Base-by-base conservation (phyloP, 2,797 vertebrate genomes). In the Sciurus vulgaris region DNA sequence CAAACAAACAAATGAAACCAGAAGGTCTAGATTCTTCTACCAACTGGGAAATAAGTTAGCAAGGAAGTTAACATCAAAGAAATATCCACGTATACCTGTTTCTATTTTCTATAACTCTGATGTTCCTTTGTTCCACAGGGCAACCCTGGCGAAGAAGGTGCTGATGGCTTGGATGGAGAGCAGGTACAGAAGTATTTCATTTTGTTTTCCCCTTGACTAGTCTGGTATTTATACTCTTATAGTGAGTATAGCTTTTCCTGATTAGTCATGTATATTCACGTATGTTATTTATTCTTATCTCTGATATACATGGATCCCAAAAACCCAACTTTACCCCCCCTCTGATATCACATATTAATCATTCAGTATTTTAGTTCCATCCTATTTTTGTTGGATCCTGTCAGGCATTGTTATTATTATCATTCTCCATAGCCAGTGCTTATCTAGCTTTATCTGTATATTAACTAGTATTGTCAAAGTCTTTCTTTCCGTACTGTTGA, bases 111-210 rank as follows among this genome's bases (percentile, higher is more conserved):
- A 24, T 82, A 26, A 88, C 1, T 88, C 47, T 78, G 33, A n/a
- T 54, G 3, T 74, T 73, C 20, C 78, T 86, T 56, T 86, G 20
- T 11, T 72, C 13, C 4, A 20, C 74, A 96, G 97, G 96, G 95
- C 7, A 44, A 8, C 20, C 4, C 67, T 65, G 96, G 97, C 44
- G 96, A 97, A 24, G 77, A 73, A 7, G 96, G 92, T 51, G 10
- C 47, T 73, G 61, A 33, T 3, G 96, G 94, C 47, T 69, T 95
- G 56, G 28, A 90, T 70, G 94, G 97, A 77, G 92, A 97, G 85
- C 76, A 89, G 92, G 95, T 96, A 72, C 7, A 61, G 67, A 51
- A 30, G 14, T 22, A 47, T 72, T n/a, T 87, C 82, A 56, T 24
- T 81, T 41, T 76, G 0, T 81, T 47, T 44, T 12, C 41, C n/a